phyloP scores from a whole-genome alignment of 2,888 invertebrate genomes.

The Cheilosia impressa region DNA sequence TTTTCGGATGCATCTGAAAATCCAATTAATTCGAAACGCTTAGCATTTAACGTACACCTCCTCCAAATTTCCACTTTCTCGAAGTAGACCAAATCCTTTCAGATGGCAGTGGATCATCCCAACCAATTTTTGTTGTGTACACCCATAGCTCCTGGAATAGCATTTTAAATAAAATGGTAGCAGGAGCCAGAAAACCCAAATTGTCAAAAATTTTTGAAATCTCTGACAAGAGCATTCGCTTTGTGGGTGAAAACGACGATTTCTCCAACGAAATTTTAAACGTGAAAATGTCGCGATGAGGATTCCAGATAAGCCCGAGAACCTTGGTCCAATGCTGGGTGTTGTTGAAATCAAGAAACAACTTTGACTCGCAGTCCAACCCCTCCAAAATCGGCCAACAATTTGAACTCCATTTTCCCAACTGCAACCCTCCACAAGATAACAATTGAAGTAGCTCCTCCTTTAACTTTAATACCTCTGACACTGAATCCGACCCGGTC shows the following conservation, averaged over 20 bases:
- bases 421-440: slow-evolving; percentile 23
- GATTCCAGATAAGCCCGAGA: background rate
- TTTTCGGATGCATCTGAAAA: background rate
- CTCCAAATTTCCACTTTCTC: background rate
- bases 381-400: slow-evolving; percentile 13
- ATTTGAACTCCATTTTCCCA: slow-evolving; percentile 11
- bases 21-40: background rate
- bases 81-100: background rate
- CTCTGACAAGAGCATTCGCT: too few species aligned
- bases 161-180: background rate
- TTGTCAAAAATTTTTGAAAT: background rate
- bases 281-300: background rate
- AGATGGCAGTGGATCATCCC: too few species aligned
- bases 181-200: background rate
- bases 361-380: background rate
- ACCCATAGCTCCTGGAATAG: background rate
- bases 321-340: background rate
- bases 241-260: too few species aligned
- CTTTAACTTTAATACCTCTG: background rate
- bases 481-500: slow-evolving; percentile 55
- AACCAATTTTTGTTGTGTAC: too few species aligned
- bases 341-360: background rate
- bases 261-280: too few species aligned
- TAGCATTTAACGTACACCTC: background rate
- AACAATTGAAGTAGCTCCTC: slow-evolving; percentile 27